These are phyloP conservation scores for Tetraneura akinire DNA, from an alignment of 1,140 invertebrate species.

Conservation along the genomic window DNA sequence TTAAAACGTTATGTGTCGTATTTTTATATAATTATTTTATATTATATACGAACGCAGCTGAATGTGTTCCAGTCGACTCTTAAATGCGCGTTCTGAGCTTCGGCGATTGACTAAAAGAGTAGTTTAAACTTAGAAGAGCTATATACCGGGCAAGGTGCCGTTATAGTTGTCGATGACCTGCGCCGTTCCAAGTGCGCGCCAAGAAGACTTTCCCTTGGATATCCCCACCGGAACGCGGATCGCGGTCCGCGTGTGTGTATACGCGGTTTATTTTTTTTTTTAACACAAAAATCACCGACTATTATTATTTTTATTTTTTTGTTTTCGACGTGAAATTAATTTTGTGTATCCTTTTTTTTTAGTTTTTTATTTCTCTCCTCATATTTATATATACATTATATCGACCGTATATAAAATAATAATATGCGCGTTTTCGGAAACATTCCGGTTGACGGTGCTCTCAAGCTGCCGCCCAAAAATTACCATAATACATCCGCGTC, in stretches of 20 bases:
- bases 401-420: too few species aligned
- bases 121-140: conserved; percentile 44
- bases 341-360: conserved; percentile 12
- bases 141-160: conserved; percentile 50
- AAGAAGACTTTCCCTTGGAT: conserved; percentile 50
- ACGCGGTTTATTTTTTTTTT: not conserved
- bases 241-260: not conserved
- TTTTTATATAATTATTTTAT: too few species aligned
- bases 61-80: not conserved
- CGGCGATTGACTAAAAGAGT: conserved; percentile 48
- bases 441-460: not conserved
- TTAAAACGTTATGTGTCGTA: too few species aligned
- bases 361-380: not conserved
- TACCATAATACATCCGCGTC: not conserved
- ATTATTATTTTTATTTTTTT: not conserved
- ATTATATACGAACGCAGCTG: too few species aligned
- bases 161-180: conserved; percentile 50
- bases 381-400: too few species aligned
- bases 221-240: not conserved
- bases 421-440: not conserved
- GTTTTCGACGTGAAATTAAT: conserved; percentile 15
- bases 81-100: conserved; percentile 34
- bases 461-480: not conserved
- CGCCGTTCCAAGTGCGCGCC: conserved; percentile 44
- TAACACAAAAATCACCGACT: conserved; percentile 1